Percentiles rank a stretch among this genome's conserved stretches.
These are phyloP conservation scores for Cynoglossus semilaevis DNA, from an alignment of 2,113 vertebrate species.

Conservation along the genomic window DNA sequence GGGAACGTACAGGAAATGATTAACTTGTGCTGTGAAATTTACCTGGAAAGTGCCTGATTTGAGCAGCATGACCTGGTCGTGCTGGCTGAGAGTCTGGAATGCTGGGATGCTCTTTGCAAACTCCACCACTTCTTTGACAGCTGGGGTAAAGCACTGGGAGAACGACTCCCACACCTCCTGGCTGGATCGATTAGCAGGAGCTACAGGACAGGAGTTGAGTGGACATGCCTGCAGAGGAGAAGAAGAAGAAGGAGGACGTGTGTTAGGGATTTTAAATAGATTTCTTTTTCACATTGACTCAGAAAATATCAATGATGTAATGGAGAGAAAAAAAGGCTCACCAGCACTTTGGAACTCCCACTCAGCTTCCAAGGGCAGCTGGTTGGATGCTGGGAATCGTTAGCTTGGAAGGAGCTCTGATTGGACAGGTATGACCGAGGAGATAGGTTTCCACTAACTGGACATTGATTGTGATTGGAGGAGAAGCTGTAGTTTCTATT, in stretches of 20 bases:
- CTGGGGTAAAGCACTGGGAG: constrained; percentile 82
- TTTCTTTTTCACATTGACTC: neutral
- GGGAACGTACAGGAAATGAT: neutral
- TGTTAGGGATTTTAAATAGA: constrained; percentile 4
- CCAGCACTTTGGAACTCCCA: constrained; percentile 78
- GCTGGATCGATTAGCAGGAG: constrained; percentile 72
- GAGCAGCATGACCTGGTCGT: constrained; percentile 82
- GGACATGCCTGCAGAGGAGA: constrained; percentile 73
- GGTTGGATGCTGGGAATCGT: constrained; percentile 55
- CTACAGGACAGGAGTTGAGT: constrained; percentile 77
- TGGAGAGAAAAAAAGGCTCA: constrained; percentile 44
- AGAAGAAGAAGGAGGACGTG: neutral
- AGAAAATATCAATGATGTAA: neutral
- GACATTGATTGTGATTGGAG: constrained; percentile 64
- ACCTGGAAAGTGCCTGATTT: constrained; percentile 84
- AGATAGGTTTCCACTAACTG: constrained; percentile 36
- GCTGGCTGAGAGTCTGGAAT: constrained; percentile 78
- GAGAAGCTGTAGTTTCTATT: constrained; percentile 61
- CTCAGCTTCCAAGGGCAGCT: constrained; percentile 76
- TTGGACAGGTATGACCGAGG: constrained; percentile 46
- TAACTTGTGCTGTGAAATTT: neutral
- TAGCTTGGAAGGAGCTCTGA: constrained; percentile 53
- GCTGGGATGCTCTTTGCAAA: constrained; percentile 83
- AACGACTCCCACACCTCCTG: constrained; percentile 82
- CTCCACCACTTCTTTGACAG: constrained; percentile 81